A percentile compares a stretch with the other conserved stretches of the same genome.
phyloP scores from a whole-genome alignment of 2,113 vertebrate species.

The Crotalus horridus region DNA sequence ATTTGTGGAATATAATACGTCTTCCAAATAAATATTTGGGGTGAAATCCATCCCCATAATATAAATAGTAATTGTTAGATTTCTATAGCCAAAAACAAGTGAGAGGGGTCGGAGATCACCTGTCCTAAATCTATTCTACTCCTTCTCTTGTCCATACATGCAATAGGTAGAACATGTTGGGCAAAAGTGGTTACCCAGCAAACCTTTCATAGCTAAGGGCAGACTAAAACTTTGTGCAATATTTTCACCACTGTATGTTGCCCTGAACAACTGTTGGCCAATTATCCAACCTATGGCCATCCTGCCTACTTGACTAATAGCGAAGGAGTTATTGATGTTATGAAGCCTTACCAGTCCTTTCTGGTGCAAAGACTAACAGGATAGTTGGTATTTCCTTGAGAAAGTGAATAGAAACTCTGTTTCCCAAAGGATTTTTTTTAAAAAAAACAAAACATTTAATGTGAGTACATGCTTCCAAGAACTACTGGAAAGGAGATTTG shows the following conservation, averaged over 20 bases:
- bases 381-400: background rate
- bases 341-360: background rate
- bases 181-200: background rate
- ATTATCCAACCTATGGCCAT: background rate
- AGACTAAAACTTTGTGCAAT: background rate
- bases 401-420: background rate
- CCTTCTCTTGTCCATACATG: background rate
- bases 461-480: background rate
- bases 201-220: background rate
- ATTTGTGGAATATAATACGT: background rate
- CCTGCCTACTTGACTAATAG: background rate
- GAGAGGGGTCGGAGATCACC: background rate
- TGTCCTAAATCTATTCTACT: background rate
- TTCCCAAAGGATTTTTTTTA: background rate
- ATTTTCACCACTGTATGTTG: background rate
- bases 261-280: background rate
- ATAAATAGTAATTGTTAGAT: background rate
- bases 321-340: background rate
- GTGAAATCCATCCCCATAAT: background rate
- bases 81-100: background rate
- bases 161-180: background rate
- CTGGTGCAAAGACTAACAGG: background rate
- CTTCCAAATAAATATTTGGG: background rate
- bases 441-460: background rate
- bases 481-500: background rate